phyloP scores from a whole-genome alignment of 2,797 vertebrate genomes.

The Gymnopithys bicolor region DNA sequence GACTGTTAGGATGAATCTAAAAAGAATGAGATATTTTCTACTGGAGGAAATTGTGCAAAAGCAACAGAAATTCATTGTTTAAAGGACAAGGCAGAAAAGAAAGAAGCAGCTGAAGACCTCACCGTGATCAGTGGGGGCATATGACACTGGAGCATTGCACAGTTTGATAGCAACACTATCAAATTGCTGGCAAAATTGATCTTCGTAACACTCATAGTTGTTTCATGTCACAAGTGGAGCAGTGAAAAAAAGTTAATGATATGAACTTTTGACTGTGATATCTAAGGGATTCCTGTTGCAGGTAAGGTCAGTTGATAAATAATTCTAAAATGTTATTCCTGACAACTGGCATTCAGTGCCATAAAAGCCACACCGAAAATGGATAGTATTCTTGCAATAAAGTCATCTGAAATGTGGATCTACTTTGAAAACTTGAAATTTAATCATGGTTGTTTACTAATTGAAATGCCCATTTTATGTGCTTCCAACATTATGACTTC shows the following conservation, averaged over 20 bases:
- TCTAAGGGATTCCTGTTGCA: neutral
- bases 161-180: neutral
- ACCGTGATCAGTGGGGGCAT: rapidly evolving
- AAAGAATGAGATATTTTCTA: neutral
- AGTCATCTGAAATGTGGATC: neutral
- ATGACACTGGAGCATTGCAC: neutral
- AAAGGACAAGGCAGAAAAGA: neutral
- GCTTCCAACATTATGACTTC: neutral
- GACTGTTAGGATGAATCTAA: neutral
- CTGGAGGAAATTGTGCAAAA: neutral
- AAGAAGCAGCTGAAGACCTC: neutral
- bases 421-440: neutral
- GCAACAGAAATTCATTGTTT: neutral
- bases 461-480: neutral
- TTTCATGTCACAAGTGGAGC: neutral
- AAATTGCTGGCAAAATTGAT: neutral
- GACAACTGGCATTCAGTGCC: neutral
- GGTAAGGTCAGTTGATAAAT: neutral
- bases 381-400: neutral
- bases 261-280: neutral
- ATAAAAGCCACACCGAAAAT: neutral
- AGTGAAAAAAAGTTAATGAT: neutral
- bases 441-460: neutral
- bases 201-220: neutral
- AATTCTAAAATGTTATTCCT: neutral